phyloP scores from a whole-genome alignment of 2,797 vertebrate species.

The Falco naumanni region DNA sequence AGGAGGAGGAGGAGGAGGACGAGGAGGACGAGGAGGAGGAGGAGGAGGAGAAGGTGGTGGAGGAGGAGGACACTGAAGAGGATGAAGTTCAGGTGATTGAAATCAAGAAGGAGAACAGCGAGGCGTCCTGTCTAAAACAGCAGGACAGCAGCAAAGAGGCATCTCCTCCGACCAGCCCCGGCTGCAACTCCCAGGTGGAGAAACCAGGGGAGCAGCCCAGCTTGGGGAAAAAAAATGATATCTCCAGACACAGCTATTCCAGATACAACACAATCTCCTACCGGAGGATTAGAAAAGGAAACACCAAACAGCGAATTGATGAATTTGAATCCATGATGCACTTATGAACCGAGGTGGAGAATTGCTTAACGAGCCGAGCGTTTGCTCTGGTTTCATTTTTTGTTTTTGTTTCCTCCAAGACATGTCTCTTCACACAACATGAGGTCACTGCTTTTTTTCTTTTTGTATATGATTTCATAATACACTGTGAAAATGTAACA shows the following conservation, averaged over 20 bases:
- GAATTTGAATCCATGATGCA: conserved; percentile 92
- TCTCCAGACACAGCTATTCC: conserved; percentile 83
- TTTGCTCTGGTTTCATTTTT: not conserved
- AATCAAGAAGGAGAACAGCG: conserved; percentile 65
- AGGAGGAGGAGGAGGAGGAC: too few relatives aligned
- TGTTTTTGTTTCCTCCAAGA: not conserved
- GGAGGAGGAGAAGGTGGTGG: not conserved
- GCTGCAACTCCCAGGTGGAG: conserved; percentile 65
- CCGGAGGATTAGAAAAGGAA: conserved; percentile 91
- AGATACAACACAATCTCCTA: conserved; percentile 94
- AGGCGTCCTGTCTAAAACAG: not conserved
- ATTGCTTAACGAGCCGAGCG: not conserved
- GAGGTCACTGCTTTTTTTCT: not conserved
- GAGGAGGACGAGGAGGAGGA: not conserved
- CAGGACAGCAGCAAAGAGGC: conserved; percentile 15
- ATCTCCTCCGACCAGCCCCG: conserved; percentile 25
- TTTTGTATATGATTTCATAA: conserved; percentile 52
- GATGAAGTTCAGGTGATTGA: conserved; percentile 70
- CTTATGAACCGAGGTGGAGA: conserved; percentile 68
- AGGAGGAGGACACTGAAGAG: conserved; percentile 61
- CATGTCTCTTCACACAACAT: not conserved
- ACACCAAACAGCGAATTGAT: conserved; percentile 92
- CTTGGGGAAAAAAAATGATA: conserved; percentile 74
- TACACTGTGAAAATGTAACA: conserved; percentile 24
- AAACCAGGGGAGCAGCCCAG: conserved; percentile 61